These are phyloP conservation scores for Epizoanthus ramosus DNA, from an alignment of 92 coral and sea anemone genomes.

Conservation along the genomic window DNA sequence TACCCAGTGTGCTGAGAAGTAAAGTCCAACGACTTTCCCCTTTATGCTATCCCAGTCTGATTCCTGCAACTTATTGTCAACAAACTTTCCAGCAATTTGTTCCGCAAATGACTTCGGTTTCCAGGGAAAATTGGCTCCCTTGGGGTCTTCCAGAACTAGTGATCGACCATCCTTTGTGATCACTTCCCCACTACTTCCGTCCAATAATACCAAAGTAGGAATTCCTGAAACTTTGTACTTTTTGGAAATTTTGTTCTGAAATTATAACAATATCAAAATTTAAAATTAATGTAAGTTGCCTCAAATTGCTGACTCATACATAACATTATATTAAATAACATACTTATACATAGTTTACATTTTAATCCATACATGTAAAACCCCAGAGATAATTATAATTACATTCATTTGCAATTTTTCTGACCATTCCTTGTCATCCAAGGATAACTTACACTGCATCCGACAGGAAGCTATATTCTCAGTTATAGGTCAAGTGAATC, in stretches of 20 bases:
- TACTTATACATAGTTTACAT: no score
- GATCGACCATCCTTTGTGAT: constrained; percentile 84
- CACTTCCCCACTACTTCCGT: constrained; percentile 84
- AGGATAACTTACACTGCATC: no score
- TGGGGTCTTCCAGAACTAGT: constrained; percentile 63
- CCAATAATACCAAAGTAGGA: constrained; percentile 89
- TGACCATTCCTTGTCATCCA: no score
- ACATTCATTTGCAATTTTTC: no score
- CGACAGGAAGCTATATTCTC: no score
- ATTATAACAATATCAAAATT: neutral
- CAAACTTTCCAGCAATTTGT: constrained; percentile 59
- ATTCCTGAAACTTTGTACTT: constrained; percentile 90
- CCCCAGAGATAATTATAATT: no score
- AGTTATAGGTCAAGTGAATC: no score
- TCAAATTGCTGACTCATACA: no score
- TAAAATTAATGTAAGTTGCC: no score
- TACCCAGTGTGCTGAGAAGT: constrained; percentile 99
- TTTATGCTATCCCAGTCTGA: constrained; percentile 67
- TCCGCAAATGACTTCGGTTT: constrained; percentile 71
- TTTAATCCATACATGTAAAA: no score
- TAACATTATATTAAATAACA: no score
- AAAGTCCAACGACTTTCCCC: constrained; percentile 84
- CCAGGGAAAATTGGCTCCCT: constrained; percentile 90
- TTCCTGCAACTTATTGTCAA: constrained; percentile 60
- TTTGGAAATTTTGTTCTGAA: constrained; percentile 76